Base-by-base conservation (phyloP, 2,888 invertebrate species). In the Eucriotettix oculatus region DNA sequence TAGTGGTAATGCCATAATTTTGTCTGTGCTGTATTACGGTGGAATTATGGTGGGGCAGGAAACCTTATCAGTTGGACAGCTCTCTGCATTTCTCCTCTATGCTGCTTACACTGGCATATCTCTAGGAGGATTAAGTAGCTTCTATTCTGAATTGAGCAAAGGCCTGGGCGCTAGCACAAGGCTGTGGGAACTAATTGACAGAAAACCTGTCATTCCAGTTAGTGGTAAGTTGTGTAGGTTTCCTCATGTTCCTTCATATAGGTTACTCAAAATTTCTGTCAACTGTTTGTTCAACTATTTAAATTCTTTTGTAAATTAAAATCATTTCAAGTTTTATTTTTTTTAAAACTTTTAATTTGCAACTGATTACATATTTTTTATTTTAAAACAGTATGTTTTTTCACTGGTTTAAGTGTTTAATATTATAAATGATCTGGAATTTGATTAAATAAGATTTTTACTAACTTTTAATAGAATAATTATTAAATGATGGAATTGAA, bases 61-160 rank as follows among this genome's bases (percentile, higher is more conserved):
- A 54, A 77, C 84, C 17, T 74, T 91, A 61, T 84, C 86, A 0
- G 87, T 95, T 14, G 96, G 97, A 9, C 87, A 88, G 64, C 78
- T 98, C 16, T 95, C 96, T 0, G 89, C 97, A 0, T 98, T 98
- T 74, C 78, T 98, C 12, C 74, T 98, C 14, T 98, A 98, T 70
- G 95, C 97, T 0, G 93, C 89, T 0, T 96, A 95, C 68, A 90
- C 94, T 16, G 94, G 93, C 12, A 82, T 95, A 42, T 92, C 95
- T 52, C 82, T 96, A 52, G 86, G 87, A 56, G 93, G 94, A 12
- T 71, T 97, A n/a, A 89, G 90, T 56, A 87, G 85, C 66, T 96
- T 96, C 73, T 98, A 96, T 71, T 86, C 93, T 0, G 96, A 97
- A 70, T 72, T 97, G 64, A 97, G 95, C 75, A 90, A 89, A 70